phyloP scores from a whole-genome alignment of 2,113 vertebrate species.

The Circaetus gallicus region DNA sequence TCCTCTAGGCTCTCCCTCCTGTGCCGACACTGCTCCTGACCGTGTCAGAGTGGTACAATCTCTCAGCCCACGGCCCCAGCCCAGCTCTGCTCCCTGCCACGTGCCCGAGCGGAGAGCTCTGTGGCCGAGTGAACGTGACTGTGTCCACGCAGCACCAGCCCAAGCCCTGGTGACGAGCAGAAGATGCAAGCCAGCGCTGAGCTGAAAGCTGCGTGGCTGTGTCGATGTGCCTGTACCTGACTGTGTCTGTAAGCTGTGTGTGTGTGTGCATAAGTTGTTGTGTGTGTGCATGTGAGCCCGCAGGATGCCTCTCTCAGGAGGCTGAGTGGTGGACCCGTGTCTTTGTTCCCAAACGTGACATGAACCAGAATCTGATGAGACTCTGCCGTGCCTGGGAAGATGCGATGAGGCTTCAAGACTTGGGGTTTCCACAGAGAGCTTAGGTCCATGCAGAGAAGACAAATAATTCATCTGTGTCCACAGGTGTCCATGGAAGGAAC shows the following conservation, averaged over 20 bases:
- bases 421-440: not conserved
- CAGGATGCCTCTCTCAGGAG: not conserved
- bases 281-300: not conserved
- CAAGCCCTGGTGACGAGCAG: not conserved
- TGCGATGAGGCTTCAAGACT: not conserved
- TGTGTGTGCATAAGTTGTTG: not conserved
- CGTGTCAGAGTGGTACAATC: not conserved
- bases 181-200: not conserved
- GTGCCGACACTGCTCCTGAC: not conserved
- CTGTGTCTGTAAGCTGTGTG: not conserved
- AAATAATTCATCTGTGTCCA: not conserved
- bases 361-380: fast-evolving
- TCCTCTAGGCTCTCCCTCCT: not conserved
- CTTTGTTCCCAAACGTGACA: fast-evolving
- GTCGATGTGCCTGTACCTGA: not conserved
- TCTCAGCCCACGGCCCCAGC: not conserved
- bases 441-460: not conserved
- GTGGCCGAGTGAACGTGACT: not conserved
- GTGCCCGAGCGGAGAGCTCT: not conserved
- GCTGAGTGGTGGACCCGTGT: fast-evolving
- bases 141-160: not conserved
- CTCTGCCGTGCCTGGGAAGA: not conserved
- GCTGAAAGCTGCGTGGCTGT: not conserved
- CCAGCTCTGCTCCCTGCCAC: not conserved
- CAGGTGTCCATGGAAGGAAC: not conserved